A percentile compares a stretch with the other conserved stretches of the same genome.
Conservation (phyloP, 2,888 invertebrate species). For the Proisotoma minuta region DNA sequence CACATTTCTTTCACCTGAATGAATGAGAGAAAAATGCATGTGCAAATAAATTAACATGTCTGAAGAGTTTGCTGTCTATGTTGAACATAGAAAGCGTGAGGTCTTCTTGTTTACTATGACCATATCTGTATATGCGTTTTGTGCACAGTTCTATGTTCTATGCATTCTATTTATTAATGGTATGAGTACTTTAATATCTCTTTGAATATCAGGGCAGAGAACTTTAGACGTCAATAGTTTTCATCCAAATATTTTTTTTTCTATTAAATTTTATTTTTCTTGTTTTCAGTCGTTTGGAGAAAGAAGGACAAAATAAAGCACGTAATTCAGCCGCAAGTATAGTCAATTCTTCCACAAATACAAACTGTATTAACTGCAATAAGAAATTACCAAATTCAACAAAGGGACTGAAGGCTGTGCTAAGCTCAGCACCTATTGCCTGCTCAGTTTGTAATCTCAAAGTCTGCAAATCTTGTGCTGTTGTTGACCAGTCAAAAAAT, state of each 20-base stretch:
- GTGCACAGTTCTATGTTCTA: too few species aligned
- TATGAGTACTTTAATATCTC: too few species aligned
- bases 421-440: constrained; percentile 11
- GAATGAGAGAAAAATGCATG: too few species aligned
- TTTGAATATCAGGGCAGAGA: too few species aligned
- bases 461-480: constrained; percentile 35
- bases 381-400: constrained; percentile 19
- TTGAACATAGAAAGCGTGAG: too few species aligned
- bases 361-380: constrained; percentile 29
- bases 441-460: constrained; percentile 33
- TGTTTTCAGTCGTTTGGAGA: neutral
- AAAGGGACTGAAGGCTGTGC: constrained; percentile 7
- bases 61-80: too few species aligned
- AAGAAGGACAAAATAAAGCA: constrained; percentile 19
- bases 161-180: too few species aligned
- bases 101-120: too few species aligned
- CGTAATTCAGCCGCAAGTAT: neutral
- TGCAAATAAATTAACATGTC: too few species aligned
- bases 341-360: constrained; percentile 9
- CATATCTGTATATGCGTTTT: too few species aligned
- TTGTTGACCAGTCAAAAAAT: constrained; percentile 32
- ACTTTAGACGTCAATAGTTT: too few species aligned
- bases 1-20: too few species aligned
- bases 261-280: neutral
- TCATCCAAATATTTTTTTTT: neutral